Percentiles rank a stretch among this genome's conserved stretches.
Evolutionary conservation across 2,888 invertebrate species (phyloP).

Genomic region (Acanthococcus lagerstroemiae): DNA sequence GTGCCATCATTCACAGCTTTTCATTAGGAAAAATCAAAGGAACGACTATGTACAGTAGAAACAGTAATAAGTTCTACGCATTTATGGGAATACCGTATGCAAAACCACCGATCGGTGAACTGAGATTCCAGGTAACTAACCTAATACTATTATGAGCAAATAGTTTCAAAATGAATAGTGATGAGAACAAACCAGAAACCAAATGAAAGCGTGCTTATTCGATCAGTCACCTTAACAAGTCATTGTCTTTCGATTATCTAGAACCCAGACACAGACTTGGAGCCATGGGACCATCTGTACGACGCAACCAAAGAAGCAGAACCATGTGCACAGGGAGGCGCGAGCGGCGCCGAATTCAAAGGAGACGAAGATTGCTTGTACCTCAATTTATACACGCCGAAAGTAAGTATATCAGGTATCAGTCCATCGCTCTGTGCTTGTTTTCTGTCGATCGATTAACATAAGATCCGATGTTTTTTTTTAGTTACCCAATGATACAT

Average conservation of each 20-base stretch:
- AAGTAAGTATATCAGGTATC: conserved; percentile 31
- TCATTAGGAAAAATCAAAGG: conserved; percentile 41
- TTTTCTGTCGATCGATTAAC: not conserved
- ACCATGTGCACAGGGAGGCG: conserved; percentile 41
- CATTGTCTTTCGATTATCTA: not conserved
- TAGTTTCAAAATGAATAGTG: too few species aligned
- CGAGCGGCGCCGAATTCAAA: conserved; percentile 38
- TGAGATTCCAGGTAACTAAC: conserved; percentile 43
- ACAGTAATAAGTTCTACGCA: conserved; percentile 39
- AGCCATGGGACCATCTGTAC: conserved; percentile 42
- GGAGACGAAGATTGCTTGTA: conserved; percentile 49
- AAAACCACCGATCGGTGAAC: conserved; percentile 41
- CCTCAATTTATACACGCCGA: conserved; percentile 44
- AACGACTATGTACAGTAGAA: conserved; percentile 35
- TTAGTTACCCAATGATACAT: conserved; percentile 11
- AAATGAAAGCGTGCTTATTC: not conserved
- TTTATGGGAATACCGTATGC: conserved; percentile 43
- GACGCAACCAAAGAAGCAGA: conserved; percentile 43
- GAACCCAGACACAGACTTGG: conserved; percentile 39
- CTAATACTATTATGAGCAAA: too few species aligned
- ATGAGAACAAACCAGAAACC: too few species aligned
- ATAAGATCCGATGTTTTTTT: not conserved
- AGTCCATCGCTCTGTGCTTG: too few species aligned
- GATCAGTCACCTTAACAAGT: not conserved
- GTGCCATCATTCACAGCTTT: not conserved